Conservation (phyloP, 2,113 vertebrate species). For the Pseudorasbora parva region DNA sequence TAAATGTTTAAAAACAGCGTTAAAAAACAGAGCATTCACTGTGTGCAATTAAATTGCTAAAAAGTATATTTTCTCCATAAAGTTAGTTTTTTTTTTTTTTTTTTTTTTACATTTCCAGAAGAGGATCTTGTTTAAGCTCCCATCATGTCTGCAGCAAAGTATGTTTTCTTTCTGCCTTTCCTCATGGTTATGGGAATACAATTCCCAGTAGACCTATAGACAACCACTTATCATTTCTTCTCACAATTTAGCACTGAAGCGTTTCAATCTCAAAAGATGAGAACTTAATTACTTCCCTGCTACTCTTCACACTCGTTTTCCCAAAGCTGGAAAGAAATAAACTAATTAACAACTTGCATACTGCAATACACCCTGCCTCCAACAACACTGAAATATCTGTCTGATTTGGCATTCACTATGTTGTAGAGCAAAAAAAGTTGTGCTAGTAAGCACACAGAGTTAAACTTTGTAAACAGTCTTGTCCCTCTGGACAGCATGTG, state of each 20-base stretch:
- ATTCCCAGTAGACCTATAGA: constrained; percentile 18
- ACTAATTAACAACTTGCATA: constrained; percentile 34
- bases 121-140: background rate
- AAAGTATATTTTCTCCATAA: background rate
- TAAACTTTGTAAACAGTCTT: background rate
- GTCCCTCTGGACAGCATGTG: background rate
- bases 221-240: constrained; percentile 24
- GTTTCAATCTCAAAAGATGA: constrained; percentile 17
- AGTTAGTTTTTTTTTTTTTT: background rate
- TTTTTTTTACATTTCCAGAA: background rate
- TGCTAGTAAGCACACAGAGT: background rate
- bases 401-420: constrained; percentile 10
- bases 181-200: background rate
- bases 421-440: background rate
- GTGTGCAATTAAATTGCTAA: background rate
- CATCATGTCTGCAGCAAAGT: background rate
- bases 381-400: background rate
- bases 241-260: constrained; percentile 20
- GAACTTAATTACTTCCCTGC: constrained; percentile 41
- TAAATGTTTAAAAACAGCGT: background rate
- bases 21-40: background rate
- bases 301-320: constrained; percentile 33
- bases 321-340: constrained; percentile 31
- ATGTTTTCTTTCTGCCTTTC: background rate
- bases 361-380: background rate